A percentile compares a stretch with the other conserved stretches of the same genome.
phyloP scores from a whole-genome alignment of 2,113 vertebrate genomes.

The Neopipo cinnamomea region DNA sequence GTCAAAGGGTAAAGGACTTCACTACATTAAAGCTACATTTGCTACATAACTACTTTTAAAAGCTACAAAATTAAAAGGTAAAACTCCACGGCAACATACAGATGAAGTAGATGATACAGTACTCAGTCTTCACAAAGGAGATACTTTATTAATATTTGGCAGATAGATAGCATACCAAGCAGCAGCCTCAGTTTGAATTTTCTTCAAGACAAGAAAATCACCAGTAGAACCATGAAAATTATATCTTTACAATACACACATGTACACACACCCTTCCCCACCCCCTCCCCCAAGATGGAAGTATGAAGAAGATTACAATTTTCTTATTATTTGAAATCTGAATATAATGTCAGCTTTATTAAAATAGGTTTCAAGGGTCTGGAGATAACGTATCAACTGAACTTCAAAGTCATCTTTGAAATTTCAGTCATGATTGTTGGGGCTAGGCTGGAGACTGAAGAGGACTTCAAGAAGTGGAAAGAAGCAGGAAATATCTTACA shows the following conservation, averaged over 20 bases:
- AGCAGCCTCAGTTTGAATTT: constrained; percentile 8
- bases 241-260: not conserved
- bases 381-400: constrained; percentile 51
- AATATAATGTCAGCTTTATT: not conserved
- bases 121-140: not conserved
- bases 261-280: not conserved
- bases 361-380: constrained; percentile 26
- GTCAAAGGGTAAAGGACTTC: too few relatives aligned
- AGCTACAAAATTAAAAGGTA: too few relatives aligned
- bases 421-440: not conserved
- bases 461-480: too few relatives aligned
- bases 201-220: not conserved
- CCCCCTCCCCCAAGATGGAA: not conserved
- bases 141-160: constrained; percentile 4
- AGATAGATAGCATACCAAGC: not conserved
- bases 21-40: too few relatives aligned
- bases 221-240: not conserved
- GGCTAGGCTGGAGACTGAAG: too few relatives aligned
- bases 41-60: too few relatives aligned
- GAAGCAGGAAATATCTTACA: too few relatives aligned
- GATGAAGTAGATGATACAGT: not conserved
- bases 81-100: too few relatives aligned
- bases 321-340: constrained; percentile 46
- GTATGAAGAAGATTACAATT: constrained; percentile 29
- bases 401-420: constrained; percentile 43